These are phyloP conservation scores for Corapipo altera DNA, from an alignment of 2,113 vertebrate species.

Conservation along the genomic window DNA sequence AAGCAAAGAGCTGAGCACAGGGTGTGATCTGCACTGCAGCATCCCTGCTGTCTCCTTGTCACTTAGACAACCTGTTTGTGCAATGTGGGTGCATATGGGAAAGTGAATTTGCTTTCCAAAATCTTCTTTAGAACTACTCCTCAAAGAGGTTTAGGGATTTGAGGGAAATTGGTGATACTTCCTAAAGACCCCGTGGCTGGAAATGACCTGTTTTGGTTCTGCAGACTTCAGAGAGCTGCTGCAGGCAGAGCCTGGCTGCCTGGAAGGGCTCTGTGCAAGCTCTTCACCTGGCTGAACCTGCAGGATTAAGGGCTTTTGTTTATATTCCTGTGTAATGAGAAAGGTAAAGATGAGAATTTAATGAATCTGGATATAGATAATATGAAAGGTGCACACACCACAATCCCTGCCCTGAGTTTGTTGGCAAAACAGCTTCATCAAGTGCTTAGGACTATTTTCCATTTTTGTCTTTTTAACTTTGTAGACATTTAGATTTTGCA, in stretches of 20 bases:
- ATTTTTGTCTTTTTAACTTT: neutral
- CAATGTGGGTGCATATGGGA: neutral
- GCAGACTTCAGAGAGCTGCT: neutral
- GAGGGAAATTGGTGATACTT: neutral
- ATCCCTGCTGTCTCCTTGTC: neutral
- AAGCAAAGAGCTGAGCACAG: neutral
- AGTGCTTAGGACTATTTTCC: neutral
- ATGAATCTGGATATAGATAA: neutral
- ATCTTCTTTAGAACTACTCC: neutral
- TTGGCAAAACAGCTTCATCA: neutral
- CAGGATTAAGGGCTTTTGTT: conserved; percentile 1
- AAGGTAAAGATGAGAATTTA: neutral
- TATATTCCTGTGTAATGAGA: neutral
- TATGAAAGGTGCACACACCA: neutral
- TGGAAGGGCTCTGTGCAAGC: neutral
- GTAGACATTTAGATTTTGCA: neutral
- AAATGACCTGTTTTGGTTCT: neutral
- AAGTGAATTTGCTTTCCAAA: neutral
- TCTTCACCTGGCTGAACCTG: neutral
- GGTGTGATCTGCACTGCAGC: neutral
- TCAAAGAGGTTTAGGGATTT: neutral
- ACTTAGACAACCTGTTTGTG: neutral
- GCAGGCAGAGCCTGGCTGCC: neutral
- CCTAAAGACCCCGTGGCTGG: neutral
- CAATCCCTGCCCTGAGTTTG: neutral